Conservation (phyloP, 2,888 invertebrate species). For the Mimachlamys varia region DNA sequence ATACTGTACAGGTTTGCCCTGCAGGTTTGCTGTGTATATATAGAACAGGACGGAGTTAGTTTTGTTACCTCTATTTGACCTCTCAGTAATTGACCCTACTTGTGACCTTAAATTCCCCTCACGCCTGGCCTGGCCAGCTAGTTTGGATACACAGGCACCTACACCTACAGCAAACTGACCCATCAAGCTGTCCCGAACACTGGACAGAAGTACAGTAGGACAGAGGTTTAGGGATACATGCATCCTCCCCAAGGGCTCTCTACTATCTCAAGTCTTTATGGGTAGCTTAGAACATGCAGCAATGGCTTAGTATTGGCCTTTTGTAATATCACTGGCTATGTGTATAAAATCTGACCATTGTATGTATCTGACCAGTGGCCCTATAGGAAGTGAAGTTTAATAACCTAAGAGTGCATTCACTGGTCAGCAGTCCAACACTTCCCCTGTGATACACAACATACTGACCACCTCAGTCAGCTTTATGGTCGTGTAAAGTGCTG, state of each 20-base stretch:
- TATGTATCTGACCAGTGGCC: conserved; percentile 18
- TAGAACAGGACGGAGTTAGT: not conserved
- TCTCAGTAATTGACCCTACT: conserved; percentile 46
- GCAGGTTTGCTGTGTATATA: not conserved
- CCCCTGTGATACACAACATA: not conserved
- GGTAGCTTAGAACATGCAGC: not conserved
- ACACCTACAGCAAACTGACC: conserved; percentile 17
- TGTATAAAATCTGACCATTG: conserved; percentile 1
- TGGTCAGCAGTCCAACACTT: not conserved
- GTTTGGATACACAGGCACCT: not conserved
- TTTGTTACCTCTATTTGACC: conserved; percentile 47
- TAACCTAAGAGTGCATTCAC: conserved; percentile 32
- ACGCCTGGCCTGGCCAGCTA: not conserved
- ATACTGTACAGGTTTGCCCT: not conserved
- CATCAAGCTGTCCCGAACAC: not conserved
- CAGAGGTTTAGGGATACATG: not conserved
- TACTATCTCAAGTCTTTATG: not conserved
- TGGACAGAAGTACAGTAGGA: not conserved
- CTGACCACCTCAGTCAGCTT: not conserved
- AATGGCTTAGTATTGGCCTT: not conserved
- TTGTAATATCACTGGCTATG: not conserved
- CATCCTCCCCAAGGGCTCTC: not conserved
- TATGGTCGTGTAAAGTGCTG: no score
- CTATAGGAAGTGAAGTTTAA: conserved; percentile 29
- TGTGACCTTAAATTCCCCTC: conserved; percentile 51